These are phyloP conservation scores for Cyprinella venusta DNA, from an alignment of 2,797 vertebrate species.

Conservation along the genomic window DNA sequence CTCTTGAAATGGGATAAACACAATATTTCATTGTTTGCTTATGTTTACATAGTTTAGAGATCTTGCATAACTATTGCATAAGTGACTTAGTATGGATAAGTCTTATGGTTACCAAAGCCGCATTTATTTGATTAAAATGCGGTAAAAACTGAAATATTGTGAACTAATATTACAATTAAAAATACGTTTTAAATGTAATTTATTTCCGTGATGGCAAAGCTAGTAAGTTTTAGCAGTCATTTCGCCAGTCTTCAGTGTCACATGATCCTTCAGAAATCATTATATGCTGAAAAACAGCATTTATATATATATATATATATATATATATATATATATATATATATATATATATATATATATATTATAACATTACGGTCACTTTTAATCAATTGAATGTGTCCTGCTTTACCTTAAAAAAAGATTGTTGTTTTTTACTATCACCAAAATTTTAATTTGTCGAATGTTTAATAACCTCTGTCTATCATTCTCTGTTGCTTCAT, in stretches of 20 bases:
- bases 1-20: conserved; percentile 21
- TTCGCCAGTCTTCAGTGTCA: neutral
- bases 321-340: too few species aligned
- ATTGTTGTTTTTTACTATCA: neutral
- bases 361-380: neutral
- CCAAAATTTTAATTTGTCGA: neutral
- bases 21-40: conserved; percentile 43
- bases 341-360: too few species aligned
- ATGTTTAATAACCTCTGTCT: neutral
- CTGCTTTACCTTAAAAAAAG: neutral
- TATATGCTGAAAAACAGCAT: too few species aligned
- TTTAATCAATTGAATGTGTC: neutral
- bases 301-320: too few species aligned
- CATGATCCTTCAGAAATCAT: neutral
- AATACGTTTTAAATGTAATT: neutral
- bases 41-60: conserved; percentile 49
- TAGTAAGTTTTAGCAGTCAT: rapidly evolving
- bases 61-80: conserved; percentile 25
- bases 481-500: neutral
- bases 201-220: neutral
- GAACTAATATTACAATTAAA: neutral
- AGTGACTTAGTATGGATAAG: neutral
- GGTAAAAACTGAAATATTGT: neutral
- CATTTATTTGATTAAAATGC: neutral
- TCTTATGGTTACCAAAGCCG: neutral